Conservation (phyloP, 2,113 vertebrate genomes). For the Caretta caretta region DNA sequence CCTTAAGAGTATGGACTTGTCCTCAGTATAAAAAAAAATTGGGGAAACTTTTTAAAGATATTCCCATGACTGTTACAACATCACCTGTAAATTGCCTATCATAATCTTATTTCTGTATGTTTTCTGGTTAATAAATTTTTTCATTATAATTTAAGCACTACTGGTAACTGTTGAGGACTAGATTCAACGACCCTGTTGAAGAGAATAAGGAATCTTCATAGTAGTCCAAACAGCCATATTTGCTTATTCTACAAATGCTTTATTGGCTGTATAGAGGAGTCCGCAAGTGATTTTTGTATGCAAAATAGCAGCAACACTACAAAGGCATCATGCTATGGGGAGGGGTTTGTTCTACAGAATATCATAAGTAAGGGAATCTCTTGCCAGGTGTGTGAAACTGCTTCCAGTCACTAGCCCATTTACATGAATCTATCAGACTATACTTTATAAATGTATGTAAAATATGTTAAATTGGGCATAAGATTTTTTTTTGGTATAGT, state of each 20-base stretch:
- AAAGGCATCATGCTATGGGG: neutral
- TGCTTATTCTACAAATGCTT: neutral
- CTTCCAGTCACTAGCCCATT: neutral
- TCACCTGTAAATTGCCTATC: neutral
- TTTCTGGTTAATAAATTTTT: neutral
- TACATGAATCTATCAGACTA: neutral
- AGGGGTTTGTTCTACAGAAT: neutral
- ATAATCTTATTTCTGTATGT: neutral
- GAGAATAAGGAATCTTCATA: neutral
- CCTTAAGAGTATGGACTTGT: neutral
- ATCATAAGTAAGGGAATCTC: neutral
- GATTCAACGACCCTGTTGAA: neutral
- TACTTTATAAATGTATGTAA: neutral
- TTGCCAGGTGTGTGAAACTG: neutral
- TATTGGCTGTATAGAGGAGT: neutral
- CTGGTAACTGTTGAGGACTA: neutral
- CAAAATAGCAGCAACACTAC: neutral
- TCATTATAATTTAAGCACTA: accelerated
- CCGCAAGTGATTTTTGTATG: neutral
- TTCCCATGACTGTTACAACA: neutral
- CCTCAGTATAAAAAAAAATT: neutral
- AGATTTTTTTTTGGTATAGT: neutral
- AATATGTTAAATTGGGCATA: neutral
- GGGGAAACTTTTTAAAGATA: neutral
- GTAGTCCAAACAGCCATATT: neutral